A percentile compares a stretch with the other conserved stretches of the same genome.
phyloP scores from a whole-genome alignment of 1,140 invertebrate species.

The Ceratosolen solmsi region DNA sequence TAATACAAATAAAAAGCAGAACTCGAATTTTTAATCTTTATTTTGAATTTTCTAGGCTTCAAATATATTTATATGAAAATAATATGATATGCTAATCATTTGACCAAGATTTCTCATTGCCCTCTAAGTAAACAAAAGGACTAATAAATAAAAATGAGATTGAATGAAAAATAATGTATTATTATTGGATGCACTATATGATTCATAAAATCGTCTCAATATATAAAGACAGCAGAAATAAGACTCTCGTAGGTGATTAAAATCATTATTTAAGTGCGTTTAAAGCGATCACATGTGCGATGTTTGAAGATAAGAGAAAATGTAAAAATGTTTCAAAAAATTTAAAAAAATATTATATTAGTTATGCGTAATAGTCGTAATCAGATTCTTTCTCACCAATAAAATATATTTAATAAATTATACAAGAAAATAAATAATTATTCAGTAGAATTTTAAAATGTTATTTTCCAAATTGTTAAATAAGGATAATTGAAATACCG shows the following conservation, averaged over 20 bases:
- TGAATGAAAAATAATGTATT: neutral
- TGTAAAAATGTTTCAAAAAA: slow-evolving; percentile 33
- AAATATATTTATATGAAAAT: neutral
- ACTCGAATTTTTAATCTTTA: slow-evolving; percentile 42
- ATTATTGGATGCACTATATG: slow-evolving; percentile 6
- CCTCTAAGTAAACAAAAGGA: slow-evolving; percentile 9
- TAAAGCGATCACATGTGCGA: neutral
- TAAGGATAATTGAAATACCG: neutral
- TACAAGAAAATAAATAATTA: slow-evolving; percentile 6
- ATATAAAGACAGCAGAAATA: slow-evolving; percentile 52
- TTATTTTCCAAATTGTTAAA: neutral
- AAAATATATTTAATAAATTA: too few relatives aligned
- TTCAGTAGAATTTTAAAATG: neutral
- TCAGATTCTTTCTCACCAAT: slow-evolving; percentile 25
- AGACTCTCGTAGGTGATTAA: slow-evolving; percentile 62
- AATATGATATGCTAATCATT: neutral
- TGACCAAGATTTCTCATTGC: slow-evolving; percentile 41
- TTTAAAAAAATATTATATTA: neutral
- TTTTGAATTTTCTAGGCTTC: slow-evolving; percentile 22
- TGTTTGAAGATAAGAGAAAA: neutral
- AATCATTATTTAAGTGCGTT: slow-evolving; percentile 26
- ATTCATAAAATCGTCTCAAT: slow-evolving; percentile 42
- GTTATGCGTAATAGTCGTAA: neutral
- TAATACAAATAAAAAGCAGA: slow-evolving; percentile 21
- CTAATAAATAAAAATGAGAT: neutral